phyloP scores from a whole-genome alignment of 2,113 vertebrate species.

The Taxidea taxus region DNA sequence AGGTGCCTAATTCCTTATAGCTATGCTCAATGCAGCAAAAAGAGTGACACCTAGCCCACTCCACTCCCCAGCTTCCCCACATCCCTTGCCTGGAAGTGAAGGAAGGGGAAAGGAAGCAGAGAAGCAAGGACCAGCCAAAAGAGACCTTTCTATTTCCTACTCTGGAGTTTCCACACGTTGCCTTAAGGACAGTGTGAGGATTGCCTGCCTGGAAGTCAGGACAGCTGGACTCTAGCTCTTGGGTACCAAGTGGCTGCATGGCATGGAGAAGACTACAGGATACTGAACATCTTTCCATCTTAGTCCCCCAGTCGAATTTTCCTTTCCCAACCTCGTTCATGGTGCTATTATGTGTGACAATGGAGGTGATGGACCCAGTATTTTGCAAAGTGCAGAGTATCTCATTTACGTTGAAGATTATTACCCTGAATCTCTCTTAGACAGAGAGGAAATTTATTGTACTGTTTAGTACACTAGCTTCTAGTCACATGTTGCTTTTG shows the following conservation, averaged over 20 bases:
- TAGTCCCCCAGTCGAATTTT: not conserved
- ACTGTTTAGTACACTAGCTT: not conserved
- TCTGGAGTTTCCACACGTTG: not conserved
- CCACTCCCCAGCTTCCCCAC: not conserved
- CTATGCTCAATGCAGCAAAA: not conserved
- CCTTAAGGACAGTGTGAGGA: not conserved
- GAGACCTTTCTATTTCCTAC: not conserved
- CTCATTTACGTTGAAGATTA: not conserved
- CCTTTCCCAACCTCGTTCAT: not conserved
- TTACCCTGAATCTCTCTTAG: not conserved
- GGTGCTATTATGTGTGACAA: not conserved
- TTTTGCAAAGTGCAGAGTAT: not conserved
- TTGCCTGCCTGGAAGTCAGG: not conserved
- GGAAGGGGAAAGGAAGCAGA: not conserved
- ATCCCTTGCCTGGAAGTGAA: not conserved
- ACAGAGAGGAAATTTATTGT: not conserved
- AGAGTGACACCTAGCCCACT: not conserved
- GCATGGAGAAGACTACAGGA: not conserved
- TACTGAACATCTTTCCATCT: slow-evolving; percentile 9
- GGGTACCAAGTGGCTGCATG: not conserved
- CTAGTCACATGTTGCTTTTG: not conserved
- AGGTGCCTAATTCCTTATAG: not conserved
- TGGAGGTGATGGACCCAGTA: not conserved
- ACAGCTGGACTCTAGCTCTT: not conserved
- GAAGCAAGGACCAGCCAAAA: not conserved